Percentiles rank a stretch among this genome's conserved stretches.
phyloP scores from a whole-genome alignment of 2,113 vertebrate genomes.

The Ophiodon elongatus region DNA sequence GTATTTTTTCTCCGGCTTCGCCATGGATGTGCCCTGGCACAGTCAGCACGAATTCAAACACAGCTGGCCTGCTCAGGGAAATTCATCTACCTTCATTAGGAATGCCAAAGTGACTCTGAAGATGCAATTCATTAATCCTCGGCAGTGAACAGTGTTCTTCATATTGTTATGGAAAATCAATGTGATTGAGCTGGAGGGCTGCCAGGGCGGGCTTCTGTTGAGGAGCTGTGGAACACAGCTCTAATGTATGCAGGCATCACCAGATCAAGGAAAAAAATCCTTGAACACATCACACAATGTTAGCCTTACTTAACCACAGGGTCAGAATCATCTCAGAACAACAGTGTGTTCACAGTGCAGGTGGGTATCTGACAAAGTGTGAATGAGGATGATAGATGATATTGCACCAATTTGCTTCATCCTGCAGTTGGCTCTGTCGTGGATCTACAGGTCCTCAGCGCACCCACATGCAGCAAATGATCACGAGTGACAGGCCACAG shows the following conservation, averaged over 20 bases:
- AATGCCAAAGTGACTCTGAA: constrained; percentile 85
- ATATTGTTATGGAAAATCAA: constrained; percentile 89
- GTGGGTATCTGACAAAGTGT: constrained; percentile 65
- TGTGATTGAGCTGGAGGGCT: constrained; percentile 82
- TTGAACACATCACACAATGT: constrained; percentile 70
- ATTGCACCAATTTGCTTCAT: constrained; percentile 56
- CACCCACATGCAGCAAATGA: constrained; percentile 13
- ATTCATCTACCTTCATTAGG: constrained; percentile 84
- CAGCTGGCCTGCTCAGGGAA: constrained; percentile 77
- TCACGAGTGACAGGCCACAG: constrained; percentile 24
- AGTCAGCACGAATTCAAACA: constrained; percentile 80
- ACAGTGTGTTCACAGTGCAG: constrained; percentile 59
- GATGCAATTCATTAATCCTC: constrained; percentile 86
- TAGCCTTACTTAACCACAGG: constrained; percentile 78
- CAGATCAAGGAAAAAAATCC: constrained; percentile 71
- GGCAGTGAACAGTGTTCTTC: constrained; percentile 82
- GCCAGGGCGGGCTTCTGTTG: constrained; percentile 70
- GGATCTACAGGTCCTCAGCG: constrained; percentile 40
- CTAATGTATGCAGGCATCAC: constrained; percentile 77
- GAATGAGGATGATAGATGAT: constrained; percentile 71
- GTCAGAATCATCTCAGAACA: constrained; percentile 58
- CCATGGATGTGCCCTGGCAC: constrained; percentile 68
- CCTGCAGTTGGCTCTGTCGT: constrained; percentile 32
- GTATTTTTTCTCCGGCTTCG: constrained; percentile 50
- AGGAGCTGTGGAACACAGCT: constrained; percentile 62